Evolutionary conservation across 2,113 vertebrate species (phyloP), one percentile per base, ranked within the genome.

Genomic region (Oryzias melastigma): DNA sequence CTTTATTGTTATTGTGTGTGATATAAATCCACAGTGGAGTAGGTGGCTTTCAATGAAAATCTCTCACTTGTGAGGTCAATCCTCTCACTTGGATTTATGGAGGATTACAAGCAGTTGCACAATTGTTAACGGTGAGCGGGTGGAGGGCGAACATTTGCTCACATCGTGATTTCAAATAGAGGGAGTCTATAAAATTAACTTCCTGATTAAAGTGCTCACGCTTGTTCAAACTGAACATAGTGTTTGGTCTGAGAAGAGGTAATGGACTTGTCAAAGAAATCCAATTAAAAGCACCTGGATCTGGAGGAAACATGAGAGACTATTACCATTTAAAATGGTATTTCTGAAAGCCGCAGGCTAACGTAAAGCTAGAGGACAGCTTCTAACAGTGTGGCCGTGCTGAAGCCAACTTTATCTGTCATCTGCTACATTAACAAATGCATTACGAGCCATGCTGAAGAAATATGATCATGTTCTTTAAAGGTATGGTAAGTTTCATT

Each of bases 221-320:
- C 44, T 67, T 77, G 64, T 72, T 60, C 72, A 67, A 62, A 27
- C 27, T 35, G 42, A 51, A 52, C n/a, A 55, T 54, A 25, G 46
- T 53, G 55, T 56, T 65, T 68, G 63, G 55, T 72, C 69, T 64
- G 40, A 54, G 24, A 68, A 63, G 62, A 71, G 46, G 52, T 29
- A 73, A 80, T 68, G 77, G 73, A 62, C 52, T 77, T 62, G 59
- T 80, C 76, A 78, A 77, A 73, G 51, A 77, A 84, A 85, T 79
- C 69, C 69, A 83, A 83, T 85, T 85, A 85, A 85, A 85, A 80
- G 20, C 71, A 76, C 65, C 73, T 52, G 70, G 70, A 70, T 73
- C 66, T 66, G 49, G 67, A 77, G 75, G 75, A 78, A 88, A 86
- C 45, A 51, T 45, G 56, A 46, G 44, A 77, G 67, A 65, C 75